Evolutionary conservation across 2,113 vertebrate species (phyloP).

Genomic region (Scolopax mira): DNA sequence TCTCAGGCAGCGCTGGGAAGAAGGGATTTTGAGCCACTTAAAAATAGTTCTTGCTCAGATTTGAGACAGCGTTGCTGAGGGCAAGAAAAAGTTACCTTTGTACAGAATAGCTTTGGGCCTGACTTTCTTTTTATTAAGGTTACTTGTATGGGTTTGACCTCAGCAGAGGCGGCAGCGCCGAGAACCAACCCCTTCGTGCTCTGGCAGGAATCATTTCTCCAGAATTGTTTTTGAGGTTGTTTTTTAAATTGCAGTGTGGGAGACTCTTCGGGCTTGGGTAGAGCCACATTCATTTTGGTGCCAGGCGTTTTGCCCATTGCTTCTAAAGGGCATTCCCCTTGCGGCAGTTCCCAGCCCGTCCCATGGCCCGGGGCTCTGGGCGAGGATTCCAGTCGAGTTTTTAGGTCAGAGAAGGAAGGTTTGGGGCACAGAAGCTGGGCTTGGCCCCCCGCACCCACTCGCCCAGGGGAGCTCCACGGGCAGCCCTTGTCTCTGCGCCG

Average conservation of each 20-base stretch:
- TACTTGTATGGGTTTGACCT: not conserved
- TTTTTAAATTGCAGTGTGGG: not conserved
- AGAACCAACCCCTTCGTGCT: not conserved
- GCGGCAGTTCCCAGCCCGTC: not conserved
- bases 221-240: not conserved
- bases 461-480: not conserved
- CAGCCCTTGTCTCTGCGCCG: not conserved
- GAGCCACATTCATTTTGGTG: not conserved
- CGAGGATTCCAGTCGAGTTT: not conserved
- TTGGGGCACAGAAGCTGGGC: not conserved
- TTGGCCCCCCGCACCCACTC: not conserved
- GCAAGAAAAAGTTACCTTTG: constrained; percentile 25
- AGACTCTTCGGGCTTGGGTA: not conserved
- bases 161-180: not conserved
- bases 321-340: not conserved
- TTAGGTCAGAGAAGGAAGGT: not conserved
- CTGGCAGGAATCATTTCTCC: not conserved
- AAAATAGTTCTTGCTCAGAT: not conserved
- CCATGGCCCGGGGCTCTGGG: fast-evolving
- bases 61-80: not conserved
- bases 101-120: constrained; percentile 39
- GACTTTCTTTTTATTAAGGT: not conserved
- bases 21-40: not conserved
- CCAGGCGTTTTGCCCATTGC: not conserved
- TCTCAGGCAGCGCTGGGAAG: not conserved